phyloP scores from a whole-genome alignment of 1,140 invertebrate species.

The Trichoplusia ni region DNA sequence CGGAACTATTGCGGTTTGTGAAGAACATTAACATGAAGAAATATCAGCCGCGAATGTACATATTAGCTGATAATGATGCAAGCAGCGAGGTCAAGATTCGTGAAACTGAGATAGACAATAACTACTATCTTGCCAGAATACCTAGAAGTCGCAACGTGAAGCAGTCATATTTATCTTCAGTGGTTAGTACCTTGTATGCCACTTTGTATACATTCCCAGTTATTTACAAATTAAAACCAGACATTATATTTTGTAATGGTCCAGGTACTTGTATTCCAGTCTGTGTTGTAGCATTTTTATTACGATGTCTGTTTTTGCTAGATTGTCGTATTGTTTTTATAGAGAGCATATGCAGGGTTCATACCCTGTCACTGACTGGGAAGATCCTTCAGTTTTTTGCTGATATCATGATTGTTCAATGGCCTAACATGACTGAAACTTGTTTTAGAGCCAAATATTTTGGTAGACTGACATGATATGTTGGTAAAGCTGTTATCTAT shows the following conservation, averaged over 20 bases:
- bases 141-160: slow-evolving; percentile 93
- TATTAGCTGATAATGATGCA: slow-evolving; percentile 90
- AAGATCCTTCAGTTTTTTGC: slow-evolving; percentile 92
- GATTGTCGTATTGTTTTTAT: slow-evolving; percentile 93
- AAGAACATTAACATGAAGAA: slow-evolving; percentile 82
- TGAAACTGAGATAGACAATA: slow-evolving; percentile 70
- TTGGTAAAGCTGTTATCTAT: neutral
- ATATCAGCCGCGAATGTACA: slow-evolving; percentile 88
- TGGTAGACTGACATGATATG: slow-evolving; percentile 82
- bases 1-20: slow-evolving; percentile 91
- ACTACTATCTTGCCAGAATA: slow-evolving; percentile 85
- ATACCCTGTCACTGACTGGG: slow-evolving; percentile 93
- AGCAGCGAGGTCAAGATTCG: slow-evolving; percentile 88
- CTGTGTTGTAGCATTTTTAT: slow-evolving; percentile 87
- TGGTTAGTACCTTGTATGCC: slow-evolving; percentile 90
- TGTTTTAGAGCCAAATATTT: slow-evolving; percentile 85
- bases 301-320: slow-evolving; percentile 85
- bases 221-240: slow-evolving; percentile 87
- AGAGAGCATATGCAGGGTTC: slow-evolving; percentile 96
- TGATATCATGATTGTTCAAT: slow-evolving; percentile 95
- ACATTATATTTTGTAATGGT: slow-evolving; percentile 95
- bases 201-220: slow-evolving; percentile 86
- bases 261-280: slow-evolving; percentile 97
- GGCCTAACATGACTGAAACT: slow-evolving; percentile 86
- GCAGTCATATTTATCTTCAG: slow-evolving; percentile 91